These are phyloP conservation scores for Dasyprocta punctata DNA, from an alignment of 2,113 vertebrate genomes.

Conservation along the genomic window DNA sequence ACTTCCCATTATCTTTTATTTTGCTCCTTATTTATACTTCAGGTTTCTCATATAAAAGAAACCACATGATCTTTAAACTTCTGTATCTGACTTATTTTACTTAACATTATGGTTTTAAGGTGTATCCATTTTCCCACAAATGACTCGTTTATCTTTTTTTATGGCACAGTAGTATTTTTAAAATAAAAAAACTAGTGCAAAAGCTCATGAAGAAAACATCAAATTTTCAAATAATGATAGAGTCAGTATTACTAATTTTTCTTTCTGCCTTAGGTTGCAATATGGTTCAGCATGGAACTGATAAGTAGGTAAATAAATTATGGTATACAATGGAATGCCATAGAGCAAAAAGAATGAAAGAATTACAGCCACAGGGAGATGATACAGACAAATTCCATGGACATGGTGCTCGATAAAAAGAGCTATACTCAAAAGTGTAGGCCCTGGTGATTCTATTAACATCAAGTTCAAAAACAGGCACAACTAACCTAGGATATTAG, in stretches of 20 bases:
- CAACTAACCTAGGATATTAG: neutral
- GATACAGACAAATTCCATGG: neutral
- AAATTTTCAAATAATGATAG: slow-evolving; percentile 20
- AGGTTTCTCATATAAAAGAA: neutral
- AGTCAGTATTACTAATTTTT: slow-evolving; percentile 1
- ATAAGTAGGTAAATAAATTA: neutral
- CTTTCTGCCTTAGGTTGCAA: neutral
- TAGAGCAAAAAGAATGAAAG: neutral
- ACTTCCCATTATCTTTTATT: neutral
- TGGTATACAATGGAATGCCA: neutral
- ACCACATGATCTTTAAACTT: no score
- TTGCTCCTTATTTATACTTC: neutral
- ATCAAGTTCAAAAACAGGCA: neutral
- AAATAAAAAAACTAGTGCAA: slow-evolving; percentile 38
- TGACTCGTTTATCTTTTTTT: neutral
- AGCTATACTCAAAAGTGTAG: neutral
- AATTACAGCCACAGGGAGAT: neutral
- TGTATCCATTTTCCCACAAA: neutral
- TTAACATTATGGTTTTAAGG: neutral
- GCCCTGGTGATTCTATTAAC: neutral
- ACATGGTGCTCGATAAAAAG: neutral
- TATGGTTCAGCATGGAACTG: neutral
- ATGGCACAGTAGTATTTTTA: neutral
- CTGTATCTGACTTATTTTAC: neutral
- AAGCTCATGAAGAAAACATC: neutral